Conservation (phyloP, 2,113 vertebrate species). For the Zosterops hypoxanthus region DNA sequence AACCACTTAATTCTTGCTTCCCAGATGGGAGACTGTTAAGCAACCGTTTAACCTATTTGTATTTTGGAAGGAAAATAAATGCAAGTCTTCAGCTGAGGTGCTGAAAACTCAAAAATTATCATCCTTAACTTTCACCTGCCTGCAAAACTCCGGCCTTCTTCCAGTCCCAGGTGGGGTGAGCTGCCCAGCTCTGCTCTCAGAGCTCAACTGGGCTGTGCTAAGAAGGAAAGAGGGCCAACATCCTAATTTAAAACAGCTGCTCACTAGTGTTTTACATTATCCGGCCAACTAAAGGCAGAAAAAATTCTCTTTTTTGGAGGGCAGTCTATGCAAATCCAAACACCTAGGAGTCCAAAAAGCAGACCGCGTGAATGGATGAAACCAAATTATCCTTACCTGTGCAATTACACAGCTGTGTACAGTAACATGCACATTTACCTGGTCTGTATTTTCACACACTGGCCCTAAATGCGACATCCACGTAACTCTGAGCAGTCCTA, state of each 20-base stretch:
- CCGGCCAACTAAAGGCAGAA: neutral
- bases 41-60: neutral
- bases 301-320: rapidly evolving
- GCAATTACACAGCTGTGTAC: neutral
- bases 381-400: neutral
- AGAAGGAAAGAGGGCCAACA: neutral
- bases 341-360: neutral
- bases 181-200: neutral
- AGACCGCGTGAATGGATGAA: rapidly evolving
- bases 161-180: rapidly evolving
- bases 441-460: neutral
- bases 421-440: neutral
- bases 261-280: neutral
- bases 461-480: neutral
- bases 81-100: neutral
- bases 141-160: neutral
- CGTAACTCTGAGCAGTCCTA: neutral
- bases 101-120: neutral
- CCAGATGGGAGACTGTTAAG: neutral
- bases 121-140: neutral
- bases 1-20: slow-evolving; percentile 24
- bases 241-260: neutral
- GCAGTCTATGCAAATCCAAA: neutral
- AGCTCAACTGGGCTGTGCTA: neutral
- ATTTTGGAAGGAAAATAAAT: neutral